Evolutionary conservation across 2,888 invertebrate genomes (phyloP).

Genomic region (Callimorpha dominula): DNA sequence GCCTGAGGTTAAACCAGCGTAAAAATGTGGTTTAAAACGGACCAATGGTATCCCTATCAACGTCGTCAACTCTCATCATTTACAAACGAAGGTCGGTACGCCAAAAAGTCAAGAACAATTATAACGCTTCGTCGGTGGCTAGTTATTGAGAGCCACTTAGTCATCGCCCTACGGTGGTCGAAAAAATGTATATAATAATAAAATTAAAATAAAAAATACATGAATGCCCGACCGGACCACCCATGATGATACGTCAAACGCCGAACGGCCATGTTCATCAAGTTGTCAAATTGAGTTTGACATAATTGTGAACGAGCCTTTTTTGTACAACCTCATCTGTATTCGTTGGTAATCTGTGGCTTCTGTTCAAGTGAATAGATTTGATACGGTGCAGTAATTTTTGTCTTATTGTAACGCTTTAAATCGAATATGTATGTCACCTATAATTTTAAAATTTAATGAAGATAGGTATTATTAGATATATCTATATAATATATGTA

Average conservation of each 20-base stretch:
- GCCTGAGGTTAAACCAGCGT: not conserved
- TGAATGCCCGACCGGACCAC: constrained; percentile 76
- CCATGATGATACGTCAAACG: constrained; percentile 80
- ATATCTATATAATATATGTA: too few species aligned
- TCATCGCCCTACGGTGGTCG: constrained; percentile 74
- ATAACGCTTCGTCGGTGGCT: constrained; percentile 78
- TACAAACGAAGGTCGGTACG: constrained; percentile 26
- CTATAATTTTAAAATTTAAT: not conserved
- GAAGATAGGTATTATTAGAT: too few species aligned
- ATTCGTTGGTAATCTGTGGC: constrained; percentile 60
- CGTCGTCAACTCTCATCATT: constrained; percentile 25
- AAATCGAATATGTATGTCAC: not conserved
- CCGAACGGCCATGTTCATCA: constrained; percentile 81
- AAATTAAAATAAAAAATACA: constrained; percentile 58
- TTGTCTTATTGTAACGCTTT: constrained; percentile 13
- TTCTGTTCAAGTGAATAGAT: constrained; percentile 60
- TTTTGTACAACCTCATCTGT: constrained; percentile 64
- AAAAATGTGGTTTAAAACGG: not conserved
- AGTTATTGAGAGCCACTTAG: constrained; percentile 81
- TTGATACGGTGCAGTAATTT: constrained; percentile 15
- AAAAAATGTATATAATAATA: constrained; percentile 68
- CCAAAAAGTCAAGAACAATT: constrained; percentile 71
- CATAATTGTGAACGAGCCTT: constrained; percentile 80
- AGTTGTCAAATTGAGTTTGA: constrained; percentile 85
- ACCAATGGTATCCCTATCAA: constrained; percentile 15